Conservation (phyloP, 2,888 invertebrate species). For the Leptogaster cylindrica region DNA sequence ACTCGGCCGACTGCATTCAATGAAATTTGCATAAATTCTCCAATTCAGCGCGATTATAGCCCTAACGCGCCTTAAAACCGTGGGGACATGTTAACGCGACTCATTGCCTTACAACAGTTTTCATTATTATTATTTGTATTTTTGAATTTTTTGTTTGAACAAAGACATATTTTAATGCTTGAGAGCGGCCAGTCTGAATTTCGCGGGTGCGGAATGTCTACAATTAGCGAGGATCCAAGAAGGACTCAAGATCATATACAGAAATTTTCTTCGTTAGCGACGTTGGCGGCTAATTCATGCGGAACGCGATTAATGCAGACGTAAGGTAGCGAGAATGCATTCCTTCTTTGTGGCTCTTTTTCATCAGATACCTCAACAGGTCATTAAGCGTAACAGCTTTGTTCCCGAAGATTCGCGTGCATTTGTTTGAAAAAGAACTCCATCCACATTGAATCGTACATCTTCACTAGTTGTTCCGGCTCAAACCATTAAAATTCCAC, state of each 20-base stretch:
- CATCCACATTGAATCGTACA: neutral
- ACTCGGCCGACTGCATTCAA: too few relatives aligned
- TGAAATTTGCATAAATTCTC: neutral
- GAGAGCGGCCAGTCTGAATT: too few relatives aligned
- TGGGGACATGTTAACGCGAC: too few relatives aligned
- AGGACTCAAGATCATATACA: constrained; percentile 2
- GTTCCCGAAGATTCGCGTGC: neutral
- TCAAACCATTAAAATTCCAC: constrained; percentile 16
- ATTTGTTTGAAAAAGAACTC: neutral
- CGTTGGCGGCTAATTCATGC: constrained; percentile 18
- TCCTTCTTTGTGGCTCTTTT: neutral
- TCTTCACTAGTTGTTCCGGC: neutral
- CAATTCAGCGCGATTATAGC: neutral
- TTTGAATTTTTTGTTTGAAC: too few relatives aligned
- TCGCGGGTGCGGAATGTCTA: too few relatives aligned
- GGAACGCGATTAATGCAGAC: constrained; percentile 19
- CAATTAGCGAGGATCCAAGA: neutral
- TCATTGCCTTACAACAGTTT: too few relatives aligned
- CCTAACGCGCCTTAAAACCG: neutral
- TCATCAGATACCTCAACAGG: constrained; percentile 6
- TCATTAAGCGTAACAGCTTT: constrained; percentile 3
- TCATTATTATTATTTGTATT: too few relatives aligned
- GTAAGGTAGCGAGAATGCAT: neutral
- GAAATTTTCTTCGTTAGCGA: constrained; percentile 1
- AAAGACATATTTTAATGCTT: too few relatives aligned